Conservation (phyloP, 2,888 invertebrate species). For the Neoitamus cyanurus region DNA sequence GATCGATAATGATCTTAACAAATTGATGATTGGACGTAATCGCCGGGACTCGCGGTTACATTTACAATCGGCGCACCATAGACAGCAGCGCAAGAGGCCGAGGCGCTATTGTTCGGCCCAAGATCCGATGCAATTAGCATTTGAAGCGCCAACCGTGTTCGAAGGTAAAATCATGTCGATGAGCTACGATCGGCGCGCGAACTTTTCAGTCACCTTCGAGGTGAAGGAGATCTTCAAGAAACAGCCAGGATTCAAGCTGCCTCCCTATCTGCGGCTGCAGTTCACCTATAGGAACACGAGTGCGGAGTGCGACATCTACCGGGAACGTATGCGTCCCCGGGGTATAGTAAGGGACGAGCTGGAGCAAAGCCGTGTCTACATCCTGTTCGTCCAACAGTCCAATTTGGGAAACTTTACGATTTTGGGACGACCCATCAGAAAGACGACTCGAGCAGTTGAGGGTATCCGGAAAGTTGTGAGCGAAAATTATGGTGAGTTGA, state of each 20-base stretch:
- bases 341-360: conserved; percentile 61
- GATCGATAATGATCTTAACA: conserved; percentile 47
- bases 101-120: conserved; percentile 71
- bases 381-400: conserved; percentile 66
- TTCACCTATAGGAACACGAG: conserved; percentile 63
- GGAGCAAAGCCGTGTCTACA: conserved; percentile 63
- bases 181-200: conserved; percentile 69
- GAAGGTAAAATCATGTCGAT: conserved; percentile 74
- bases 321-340: conserved; percentile 62
- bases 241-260: conserved; percentile 65
- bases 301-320: conserved; percentile 66
- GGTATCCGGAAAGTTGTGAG: conserved; percentile 65
- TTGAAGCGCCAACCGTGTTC: conserved; percentile 74
- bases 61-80: conserved; percentile 49
- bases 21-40: conserved; percentile 48
- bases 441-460: conserved; percentile 61
- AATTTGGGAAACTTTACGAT: conserved; percentile 65
- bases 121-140: conserved; percentile 74
- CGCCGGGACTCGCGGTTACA: conserved; percentile 48
- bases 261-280: conserved; percentile 62
- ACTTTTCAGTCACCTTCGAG: conserved; percentile 76
- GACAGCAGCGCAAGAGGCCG: conserved; percentile 56
- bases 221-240: conserved; percentile 74
- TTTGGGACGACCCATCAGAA: conserved; percentile 65
- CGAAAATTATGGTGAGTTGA: conserved; percentile 66